Percentiles rank a stretch among this genome's conserved stretches.
Evolutionary conservation across 2,888 invertebrate genomes (phyloP).

Genomic region (Ditula angustiorana): DNA sequence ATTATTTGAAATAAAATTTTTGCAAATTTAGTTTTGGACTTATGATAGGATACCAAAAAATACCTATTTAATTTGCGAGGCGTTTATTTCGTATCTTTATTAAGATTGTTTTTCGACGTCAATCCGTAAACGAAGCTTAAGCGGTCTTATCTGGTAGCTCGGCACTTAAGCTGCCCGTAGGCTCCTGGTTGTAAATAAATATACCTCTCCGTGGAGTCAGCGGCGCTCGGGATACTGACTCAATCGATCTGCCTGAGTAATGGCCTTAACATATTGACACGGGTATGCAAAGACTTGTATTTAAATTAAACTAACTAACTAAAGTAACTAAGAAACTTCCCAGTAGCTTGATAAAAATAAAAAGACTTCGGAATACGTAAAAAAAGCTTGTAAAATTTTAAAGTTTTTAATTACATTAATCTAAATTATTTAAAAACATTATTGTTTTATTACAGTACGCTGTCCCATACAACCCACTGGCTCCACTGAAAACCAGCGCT

Average conservation of each 20-base stretch:
- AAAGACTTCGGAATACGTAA: not conserved
- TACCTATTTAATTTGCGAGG: not conserved
- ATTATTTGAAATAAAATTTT: too few relatives aligned
- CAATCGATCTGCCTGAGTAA: conserved; percentile 1
- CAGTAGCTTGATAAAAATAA: not conserved
- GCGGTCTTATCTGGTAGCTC: not conserved
- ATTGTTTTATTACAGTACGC: too few relatives aligned
- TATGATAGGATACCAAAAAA: too few relatives aligned
- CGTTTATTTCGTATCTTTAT: not conserved
- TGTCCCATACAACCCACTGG: too few relatives aligned
- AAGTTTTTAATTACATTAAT: not conserved
- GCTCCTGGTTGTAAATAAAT: not conserved
- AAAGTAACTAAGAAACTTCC: not conserved
- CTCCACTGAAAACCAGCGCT: too few relatives aligned
- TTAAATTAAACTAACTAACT: not conserved
- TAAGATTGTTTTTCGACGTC: not conserved
- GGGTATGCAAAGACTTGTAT: not conserved
- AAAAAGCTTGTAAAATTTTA: not conserved
- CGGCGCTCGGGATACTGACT: not conserved
- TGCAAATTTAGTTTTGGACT: too few relatives aligned
- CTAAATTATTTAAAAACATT: too few relatives aligned
- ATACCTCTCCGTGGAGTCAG: not conserved
- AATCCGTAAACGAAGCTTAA: conserved; percentile 13
- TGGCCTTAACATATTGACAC: not conserved
- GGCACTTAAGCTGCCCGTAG: not conserved